Evolutionary conservation across 2,888 invertebrate species (phyloP).

Genomic region (Drosophila mulleri): DNA sequence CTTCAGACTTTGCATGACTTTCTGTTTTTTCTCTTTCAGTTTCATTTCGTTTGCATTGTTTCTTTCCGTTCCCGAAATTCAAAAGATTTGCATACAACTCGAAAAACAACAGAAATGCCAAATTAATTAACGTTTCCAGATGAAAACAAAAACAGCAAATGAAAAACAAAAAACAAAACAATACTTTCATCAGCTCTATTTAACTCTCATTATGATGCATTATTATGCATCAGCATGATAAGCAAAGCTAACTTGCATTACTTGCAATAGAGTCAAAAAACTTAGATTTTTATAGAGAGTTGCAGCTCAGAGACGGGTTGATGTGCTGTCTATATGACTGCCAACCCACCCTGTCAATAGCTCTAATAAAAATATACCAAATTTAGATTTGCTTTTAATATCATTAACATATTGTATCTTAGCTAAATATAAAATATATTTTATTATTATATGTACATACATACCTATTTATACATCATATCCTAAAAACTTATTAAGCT

Average conservation of each 20-base stretch:
- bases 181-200: conserved; percentile 18
- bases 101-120: conserved; percentile 27
- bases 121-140: conserved; percentile 46
- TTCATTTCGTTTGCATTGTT: conserved; percentile 28
- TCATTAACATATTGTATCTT: background rate
- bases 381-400: background rate
- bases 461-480: background rate
- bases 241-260: conserved; percentile 4
- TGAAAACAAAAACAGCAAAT: background rate
- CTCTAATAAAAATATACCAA: background rate
- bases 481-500: background rate
- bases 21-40: conserved; percentile 29
- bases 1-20: conserved; percentile 46
- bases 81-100: conserved; percentile 48
- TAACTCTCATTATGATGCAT: conserved; percentile 1
- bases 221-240: conserved; percentile 1
- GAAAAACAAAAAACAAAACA: background rate
- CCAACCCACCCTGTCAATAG: too few relatives aligned
- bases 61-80: conserved; percentile 22
- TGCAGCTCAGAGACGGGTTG: background rate
- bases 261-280: background rate
- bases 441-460: background rate
- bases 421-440: background rate
- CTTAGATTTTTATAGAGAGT: background rate
- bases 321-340: background rate